These are phyloP conservation scores for Aphelinus certus DNA, from an alignment of 1,140 invertebrate genomes.

Conservation along the genomic window DNA sequence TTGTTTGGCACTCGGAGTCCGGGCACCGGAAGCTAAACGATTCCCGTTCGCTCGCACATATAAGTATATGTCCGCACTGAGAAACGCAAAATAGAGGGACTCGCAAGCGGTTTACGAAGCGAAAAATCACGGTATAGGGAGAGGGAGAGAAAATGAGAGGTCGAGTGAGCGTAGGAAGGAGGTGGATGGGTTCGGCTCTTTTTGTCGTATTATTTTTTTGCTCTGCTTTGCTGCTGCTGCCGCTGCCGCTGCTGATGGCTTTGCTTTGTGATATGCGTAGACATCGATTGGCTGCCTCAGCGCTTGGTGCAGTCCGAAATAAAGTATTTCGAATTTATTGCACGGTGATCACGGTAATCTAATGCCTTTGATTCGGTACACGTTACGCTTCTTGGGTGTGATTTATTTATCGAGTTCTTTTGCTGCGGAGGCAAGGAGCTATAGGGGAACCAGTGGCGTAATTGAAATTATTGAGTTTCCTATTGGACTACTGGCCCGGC, in stretches of 20 bases:
- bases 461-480: too few species aligned
- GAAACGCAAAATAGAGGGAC: not conserved
- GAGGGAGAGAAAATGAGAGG: not conserved
- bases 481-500: too few species aligned
- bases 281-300: not conserved
- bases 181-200: not conserved
- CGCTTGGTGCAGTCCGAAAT: not conserved
- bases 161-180: not conserved
- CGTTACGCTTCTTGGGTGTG: not conserved
- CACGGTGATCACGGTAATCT: not conserved
- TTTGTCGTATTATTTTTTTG: not conserved
- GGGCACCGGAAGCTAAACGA: slow-evolving; percentile 37
- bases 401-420: not conserved
- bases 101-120: slow-evolving; percentile 23
- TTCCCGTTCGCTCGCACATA: slow-evolving; percentile 22
- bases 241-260: not conserved
- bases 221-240: not conserved
- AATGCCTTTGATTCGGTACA: not conserved
- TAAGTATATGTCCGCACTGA: not conserved
- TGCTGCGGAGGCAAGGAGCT: not conserved
- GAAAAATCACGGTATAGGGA: slow-evolving; percentile 22
- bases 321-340: slow-evolving; percentile 10
- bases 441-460: too few species aligned
- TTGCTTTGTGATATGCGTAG: slow-evolving; percentile 1
- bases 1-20: slow-evolving; percentile 28